Evolutionary conservation across 1,140 invertebrate genomes (phyloP).

Genomic region (Ceratosolen solmsi): DNA sequence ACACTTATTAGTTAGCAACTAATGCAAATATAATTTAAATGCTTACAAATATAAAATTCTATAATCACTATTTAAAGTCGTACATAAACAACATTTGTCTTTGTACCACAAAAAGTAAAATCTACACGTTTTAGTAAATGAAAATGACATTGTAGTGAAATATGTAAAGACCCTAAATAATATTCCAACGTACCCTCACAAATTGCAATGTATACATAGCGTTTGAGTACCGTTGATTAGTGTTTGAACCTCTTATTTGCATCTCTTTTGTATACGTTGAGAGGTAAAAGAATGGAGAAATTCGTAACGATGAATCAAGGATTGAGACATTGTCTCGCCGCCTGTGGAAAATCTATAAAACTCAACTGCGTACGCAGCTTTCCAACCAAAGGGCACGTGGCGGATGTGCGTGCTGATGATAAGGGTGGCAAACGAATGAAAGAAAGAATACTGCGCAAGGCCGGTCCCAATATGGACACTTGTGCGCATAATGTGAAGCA

Average conservation of each 20-base stretch:
- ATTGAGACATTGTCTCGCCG: not conserved
- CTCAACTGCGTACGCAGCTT: conserved; percentile 6
- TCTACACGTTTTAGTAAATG: too few relatives aligned
- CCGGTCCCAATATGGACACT: not conserved
- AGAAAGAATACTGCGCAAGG: not conserved
- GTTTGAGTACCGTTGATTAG: not conserved
- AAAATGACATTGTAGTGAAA: not conserved
- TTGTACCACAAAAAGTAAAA: too few relatives aligned
- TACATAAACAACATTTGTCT: too few relatives aligned
- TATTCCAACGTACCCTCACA: not conserved
- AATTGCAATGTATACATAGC: too few relatives aligned
- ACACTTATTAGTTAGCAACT: too few relatives aligned
- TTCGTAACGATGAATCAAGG: conserved; percentile 16
- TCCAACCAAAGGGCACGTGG: not conserved
- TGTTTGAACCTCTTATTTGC: not conserved
- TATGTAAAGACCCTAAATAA: not conserved
- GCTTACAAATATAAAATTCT: too few relatives aligned
- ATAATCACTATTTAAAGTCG: too few relatives aligned
- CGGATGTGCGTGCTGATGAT: not conserved
- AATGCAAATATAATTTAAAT: too few relatives aligned
- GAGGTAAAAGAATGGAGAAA: not conserved
- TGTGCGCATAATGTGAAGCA: not conserved
- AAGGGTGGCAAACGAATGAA: not conserved
- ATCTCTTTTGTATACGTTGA: not conserved
- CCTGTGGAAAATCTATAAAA: conserved; percentile 25